phyloP scores from a whole-genome alignment of 2,113 vertebrate species.

The Prietella phreatophila region DNA sequence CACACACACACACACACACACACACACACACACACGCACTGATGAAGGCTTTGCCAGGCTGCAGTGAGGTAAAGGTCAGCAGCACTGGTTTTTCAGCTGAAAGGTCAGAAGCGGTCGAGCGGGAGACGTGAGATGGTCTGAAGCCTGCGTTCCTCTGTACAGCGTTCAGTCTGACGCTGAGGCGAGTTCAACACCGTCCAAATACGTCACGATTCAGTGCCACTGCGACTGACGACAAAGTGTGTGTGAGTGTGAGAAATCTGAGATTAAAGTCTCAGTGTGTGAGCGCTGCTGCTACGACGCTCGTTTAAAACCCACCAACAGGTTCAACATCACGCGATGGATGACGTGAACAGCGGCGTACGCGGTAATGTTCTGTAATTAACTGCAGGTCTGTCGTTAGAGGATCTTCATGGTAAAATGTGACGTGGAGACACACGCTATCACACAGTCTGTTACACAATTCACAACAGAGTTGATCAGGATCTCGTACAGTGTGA shows the following conservation, averaged over 20 bases:
- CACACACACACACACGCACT: conserved; percentile 3
- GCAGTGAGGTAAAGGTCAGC: conserved; percentile 45
- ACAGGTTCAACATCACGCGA: no score
- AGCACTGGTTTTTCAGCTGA: conserved; percentile 39
- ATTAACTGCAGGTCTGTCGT: no score
- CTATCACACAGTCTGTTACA: no score
- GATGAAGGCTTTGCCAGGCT: conserved; percentile 27
- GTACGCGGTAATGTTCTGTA: no score
- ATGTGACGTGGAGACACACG: no score
- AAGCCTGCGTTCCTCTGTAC: not conserved
- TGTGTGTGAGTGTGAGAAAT: not conserved
- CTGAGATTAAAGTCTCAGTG: not conserved
- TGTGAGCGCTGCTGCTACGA: no score
- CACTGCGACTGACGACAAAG: no score
- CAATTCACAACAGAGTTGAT: no score
- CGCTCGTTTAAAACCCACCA: no score
- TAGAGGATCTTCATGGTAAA: no score
- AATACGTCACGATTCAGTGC: not conserved
- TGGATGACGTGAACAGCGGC: no score
- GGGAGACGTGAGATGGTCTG: conserved; percentile 4
- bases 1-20: not conserved
- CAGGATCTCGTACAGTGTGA: no score
- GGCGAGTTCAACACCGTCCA: not conserved
- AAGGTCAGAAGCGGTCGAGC: conserved; percentile 43
- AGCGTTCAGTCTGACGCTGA: not conserved